These are phyloP conservation scores for Odontothrips loti DNA, from an alignment of 2,888 invertebrate species.

Conservation along the genomic window DNA sequence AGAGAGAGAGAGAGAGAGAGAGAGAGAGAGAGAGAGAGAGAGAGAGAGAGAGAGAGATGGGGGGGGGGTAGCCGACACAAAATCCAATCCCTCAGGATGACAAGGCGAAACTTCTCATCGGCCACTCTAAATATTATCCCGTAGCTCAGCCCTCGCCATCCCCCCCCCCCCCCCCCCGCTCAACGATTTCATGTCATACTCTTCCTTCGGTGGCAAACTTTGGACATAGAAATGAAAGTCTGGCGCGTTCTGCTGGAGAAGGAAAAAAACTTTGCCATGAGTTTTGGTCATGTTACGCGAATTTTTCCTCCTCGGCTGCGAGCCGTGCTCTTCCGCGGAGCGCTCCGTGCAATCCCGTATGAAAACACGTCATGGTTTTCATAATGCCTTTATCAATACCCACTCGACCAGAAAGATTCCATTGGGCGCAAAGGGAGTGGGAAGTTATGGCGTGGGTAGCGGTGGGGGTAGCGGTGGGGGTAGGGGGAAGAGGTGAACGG, in stretches of 20 bases:
- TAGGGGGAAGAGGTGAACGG: not conserved
- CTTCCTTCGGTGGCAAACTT: not conserved
- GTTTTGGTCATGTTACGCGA: too few species aligned
- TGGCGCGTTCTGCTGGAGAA: too few species aligned
- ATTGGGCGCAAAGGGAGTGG: not conserved
- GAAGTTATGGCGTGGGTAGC: too few species aligned
- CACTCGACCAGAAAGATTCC: constrained; percentile 17
- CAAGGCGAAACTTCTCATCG: not conserved
- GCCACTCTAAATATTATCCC: not conserved
- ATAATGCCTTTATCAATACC: constrained; percentile 26
- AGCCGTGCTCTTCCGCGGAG: not conserved
- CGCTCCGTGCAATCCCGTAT: not conserved
- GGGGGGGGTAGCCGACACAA: not conserved
- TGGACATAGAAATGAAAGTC: not conserved
- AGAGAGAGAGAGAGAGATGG: too few species aligned
- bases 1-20: too few species aligned
- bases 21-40: too few species aligned
- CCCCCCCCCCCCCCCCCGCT: not conserved
- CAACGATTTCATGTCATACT: constrained; percentile 1
- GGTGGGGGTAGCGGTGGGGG: constrained; percentile 49
- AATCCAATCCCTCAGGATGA: not conserved
- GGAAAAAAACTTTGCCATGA: too few species aligned
- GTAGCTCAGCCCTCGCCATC: not conserved
- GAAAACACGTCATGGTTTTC: constrained; percentile 24
- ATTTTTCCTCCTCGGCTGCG: too few species aligned